phyloP scores from a whole-genome alignment of 2,888 invertebrate species.

The Sinelater perroti region DNA sequence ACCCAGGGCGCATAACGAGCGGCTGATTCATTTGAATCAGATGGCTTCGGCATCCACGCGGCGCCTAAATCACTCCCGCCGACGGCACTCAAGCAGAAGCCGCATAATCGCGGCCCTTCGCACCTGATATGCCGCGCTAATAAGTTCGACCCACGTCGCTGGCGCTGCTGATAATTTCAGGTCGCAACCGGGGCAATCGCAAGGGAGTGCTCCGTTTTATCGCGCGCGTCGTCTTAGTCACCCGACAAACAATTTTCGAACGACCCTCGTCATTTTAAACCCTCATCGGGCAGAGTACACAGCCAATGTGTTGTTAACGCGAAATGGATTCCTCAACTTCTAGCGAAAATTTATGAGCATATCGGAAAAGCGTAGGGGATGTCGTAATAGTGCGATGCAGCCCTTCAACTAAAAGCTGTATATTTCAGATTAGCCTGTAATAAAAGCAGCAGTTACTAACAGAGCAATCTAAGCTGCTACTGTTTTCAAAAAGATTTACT shows the following conservation, averaged over 20 bases:
- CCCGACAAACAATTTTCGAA: constrained; percentile 28
- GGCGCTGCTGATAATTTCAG: constrained; percentile 25
- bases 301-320: constrained; percentile 3
- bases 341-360: neutral
- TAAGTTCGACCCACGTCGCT: constrained; percentile 24
- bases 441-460: too few relatives aligned
- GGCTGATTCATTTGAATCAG: too few relatives aligned
- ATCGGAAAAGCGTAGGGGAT: too few relatives aligned
- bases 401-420: too few relatives aligned
- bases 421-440: too few relatives aligned
- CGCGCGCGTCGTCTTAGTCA: constrained; percentile 14
- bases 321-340: neutral
- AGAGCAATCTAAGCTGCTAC: too few relatives aligned
- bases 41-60: too few relatives aligned
- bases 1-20: neutral
- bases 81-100: too few relatives aligned
- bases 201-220: constrained; percentile 24
- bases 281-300: constrained; percentile 8
- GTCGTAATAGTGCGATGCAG: too few relatives aligned
- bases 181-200: constrained; percentile 27
- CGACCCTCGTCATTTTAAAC: constrained; percentile 31
- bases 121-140: constrained; percentile 15
- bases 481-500: too few relatives aligned
- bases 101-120: constrained; percentile 4
- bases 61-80: too few relatives aligned